phyloP scores from a whole-genome alignment of 2,113 vertebrate genomes.

The Rhinoderma darwinii region DNA sequence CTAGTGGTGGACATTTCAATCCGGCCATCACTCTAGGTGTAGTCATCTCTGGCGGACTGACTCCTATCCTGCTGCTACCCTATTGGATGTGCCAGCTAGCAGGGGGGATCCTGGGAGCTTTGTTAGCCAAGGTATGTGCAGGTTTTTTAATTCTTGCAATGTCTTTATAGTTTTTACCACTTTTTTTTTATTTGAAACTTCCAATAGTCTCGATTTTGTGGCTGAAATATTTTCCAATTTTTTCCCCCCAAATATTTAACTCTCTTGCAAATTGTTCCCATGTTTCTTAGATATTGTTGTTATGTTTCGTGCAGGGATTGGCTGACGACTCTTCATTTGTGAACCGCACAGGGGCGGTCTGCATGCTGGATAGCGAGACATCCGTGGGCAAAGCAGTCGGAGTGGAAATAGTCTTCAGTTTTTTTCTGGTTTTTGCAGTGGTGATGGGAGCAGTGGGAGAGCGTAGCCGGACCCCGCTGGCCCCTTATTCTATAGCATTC shows the following conservation, averaged over 20 bases:
- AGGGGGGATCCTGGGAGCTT: constrained; percentile 51
- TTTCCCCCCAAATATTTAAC: neutral
- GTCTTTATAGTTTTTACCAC: neutral
- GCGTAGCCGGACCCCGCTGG: constrained; percentile 26
- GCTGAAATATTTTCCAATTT: too few species aligned
- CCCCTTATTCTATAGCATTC: constrained; percentile 46
- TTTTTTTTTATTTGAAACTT: too few species aligned
- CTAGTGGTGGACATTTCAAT: constrained; percentile 52
- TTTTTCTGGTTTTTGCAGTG: constrained; percentile 36
- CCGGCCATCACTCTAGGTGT: constrained; percentile 40
- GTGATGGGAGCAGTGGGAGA: constrained; percentile 48
- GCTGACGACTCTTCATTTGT: constrained; percentile 26
- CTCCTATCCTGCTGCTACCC: constrained; percentile 44
- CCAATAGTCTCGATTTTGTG: too few species aligned
- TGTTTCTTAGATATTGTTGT: too few species aligned
- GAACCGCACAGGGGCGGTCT: constrained; percentile 50
- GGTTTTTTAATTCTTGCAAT: neutral
- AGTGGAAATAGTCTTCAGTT: constrained; percentile 50
- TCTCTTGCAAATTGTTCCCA: neutral
- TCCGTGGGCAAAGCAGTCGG: constrained; percentile 35
- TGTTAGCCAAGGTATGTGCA: constrained; percentile 47
- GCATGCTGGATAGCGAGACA: constrained; percentile 8
- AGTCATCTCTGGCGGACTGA: constrained; percentile 40
- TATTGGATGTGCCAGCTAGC: constrained; percentile 49
- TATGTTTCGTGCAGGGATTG: constrained; percentile 26